These are phyloP conservation scores for Austrofundulus limnaeus DNA, from an alignment of 2,113 vertebrate genomes.

Conservation along the genomic window DNA sequence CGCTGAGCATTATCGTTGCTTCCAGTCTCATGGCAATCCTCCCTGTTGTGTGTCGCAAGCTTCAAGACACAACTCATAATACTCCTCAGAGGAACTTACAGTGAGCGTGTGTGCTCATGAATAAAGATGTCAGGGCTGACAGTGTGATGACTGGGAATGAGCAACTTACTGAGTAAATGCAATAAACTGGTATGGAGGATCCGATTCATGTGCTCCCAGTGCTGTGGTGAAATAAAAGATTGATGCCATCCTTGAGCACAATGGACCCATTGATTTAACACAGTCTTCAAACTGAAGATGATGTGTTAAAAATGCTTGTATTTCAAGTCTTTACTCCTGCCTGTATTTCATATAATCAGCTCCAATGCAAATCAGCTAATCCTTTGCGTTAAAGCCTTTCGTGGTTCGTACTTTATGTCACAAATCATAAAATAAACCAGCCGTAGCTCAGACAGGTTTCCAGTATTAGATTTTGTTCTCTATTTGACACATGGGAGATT, in stretches of 20 bases:
- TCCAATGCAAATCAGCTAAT: conserved; percentile 60
- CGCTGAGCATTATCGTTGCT: conserved; percentile 38
- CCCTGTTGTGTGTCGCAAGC: conserved; percentile 49
- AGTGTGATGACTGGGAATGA: conserved; percentile 67
- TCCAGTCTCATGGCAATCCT: conserved; percentile 50
- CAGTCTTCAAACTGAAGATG: conserved; percentile 40
- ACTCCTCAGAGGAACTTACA: conserved; percentile 69
- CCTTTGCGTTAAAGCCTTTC: conserved; percentile 44
- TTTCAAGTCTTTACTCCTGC: conserved; percentile 30
- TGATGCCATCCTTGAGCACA: conserved; percentile 57
- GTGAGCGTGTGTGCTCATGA: conserved; percentile 70
- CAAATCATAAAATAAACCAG: conserved; percentile 25
- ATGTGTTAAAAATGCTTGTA: conserved; percentile 38
- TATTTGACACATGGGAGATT: background rate
- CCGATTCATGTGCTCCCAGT: conserved; percentile 32
- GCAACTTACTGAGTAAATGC: conserved; percentile 75
- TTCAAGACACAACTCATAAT: conserved; percentile 70
- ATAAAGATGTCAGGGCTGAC: conserved; percentile 75
- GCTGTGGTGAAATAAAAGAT: conserved; percentile 63
- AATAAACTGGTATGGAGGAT: conserved; percentile 64
- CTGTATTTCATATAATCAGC: conserved; percentile 41
- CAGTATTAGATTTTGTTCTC: background rate
- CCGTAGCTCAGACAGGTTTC: conserved; percentile 10
- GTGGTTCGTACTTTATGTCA: conserved; percentile 23
- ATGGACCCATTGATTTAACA: conserved; percentile 58